Base-by-base conservation (phyloP, 2,797 vertebrate species). In the Taeniopygia guttata region DNA sequence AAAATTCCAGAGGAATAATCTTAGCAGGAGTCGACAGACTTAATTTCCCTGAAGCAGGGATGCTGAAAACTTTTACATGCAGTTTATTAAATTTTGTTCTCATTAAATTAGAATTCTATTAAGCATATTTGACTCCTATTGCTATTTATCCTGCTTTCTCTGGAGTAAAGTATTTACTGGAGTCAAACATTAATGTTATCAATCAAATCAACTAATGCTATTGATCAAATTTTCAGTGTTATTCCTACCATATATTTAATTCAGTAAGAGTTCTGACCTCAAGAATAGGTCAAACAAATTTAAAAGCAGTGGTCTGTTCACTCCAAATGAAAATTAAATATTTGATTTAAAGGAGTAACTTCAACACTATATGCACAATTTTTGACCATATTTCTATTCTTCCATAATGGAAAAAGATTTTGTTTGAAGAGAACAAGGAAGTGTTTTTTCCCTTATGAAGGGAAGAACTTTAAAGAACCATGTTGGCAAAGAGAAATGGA, bases 141-240 rank as follows among this genome's bases (percentile, higher is more conserved):
- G 21, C 40, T 66, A 69, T 81, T 91, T 83, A 25, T 73, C 21
- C 7, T 25, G 9, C 46, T 83, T 77, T 75, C 32, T 73, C 46
- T 52, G 11, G 66, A 68, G 14, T n/a, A 19, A 20, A 48, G 5
- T 55, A 80, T 87, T 84, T 78, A 29, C 25, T 90, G 32, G 32
- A 87, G 38, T 69, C 25, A 75, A 69, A 12, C 22, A 52, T 80
- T 64, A 78, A 58, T 36, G 27, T 56, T 75, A 80, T 87, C 0
- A 16, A 89, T 81, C 19, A 94, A 92, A 91, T 46, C 43, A 95
- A 80, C 89, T 70, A 63, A 59, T 40, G 14, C 21, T 77, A 93
- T 87, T 23, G 63, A 91, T 82, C 22, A 91, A 59, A 45, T 93
- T 90, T 91, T 23, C 51, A 45, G 7, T 84, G 19, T n/a, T 76